These are phyloP conservation scores for Stenurella melanura DNA, from an alignment of 2,888 invertebrate genomes.

Conservation along the genomic window DNA sequence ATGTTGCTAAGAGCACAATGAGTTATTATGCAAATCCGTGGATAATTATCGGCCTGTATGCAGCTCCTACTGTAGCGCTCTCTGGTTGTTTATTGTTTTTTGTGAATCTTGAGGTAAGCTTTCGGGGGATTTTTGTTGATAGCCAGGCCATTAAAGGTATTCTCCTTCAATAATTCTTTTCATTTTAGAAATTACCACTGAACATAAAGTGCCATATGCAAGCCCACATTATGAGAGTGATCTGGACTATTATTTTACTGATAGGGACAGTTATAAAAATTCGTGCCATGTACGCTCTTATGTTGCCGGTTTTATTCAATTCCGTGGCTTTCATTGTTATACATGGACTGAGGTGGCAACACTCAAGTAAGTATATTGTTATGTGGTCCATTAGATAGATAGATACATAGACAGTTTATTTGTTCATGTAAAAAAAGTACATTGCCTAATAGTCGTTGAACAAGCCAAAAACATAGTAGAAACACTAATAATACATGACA, in stretches of 20 bases:
- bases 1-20: conserved; percentile 62
- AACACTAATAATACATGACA: too few relatives aligned
- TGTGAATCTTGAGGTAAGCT: conserved; percentile 58
- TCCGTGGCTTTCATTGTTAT: conserved; percentile 63
- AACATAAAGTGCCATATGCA: conserved; percentile 65
- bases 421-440: too few relatives aligned
- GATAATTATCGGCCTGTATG: conserved; percentile 63
- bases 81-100: conserved; percentile 54
- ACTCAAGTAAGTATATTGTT: conserved; percentile 60
- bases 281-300: conserved; percentile 66
- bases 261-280: conserved; percentile 64
- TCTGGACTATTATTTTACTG: conserved; percentile 68
- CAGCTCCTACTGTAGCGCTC: conserved; percentile 59
- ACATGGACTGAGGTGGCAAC: conserved; percentile 59
- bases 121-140: neutral
- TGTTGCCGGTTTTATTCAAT: conserved; percentile 68
- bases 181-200: conserved; percentile 62
- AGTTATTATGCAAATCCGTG: conserved; percentile 66
- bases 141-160: too few relatives aligned
- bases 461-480: too few relatives aligned
- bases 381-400: neutral
- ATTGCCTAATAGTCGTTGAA: too few relatives aligned
- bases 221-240: conserved; percentile 65
- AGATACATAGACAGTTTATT: too few relatives aligned
- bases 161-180: conserved; percentile 7